Evolutionary conservation across 2,888 invertebrate genomes (phyloP).

Genomic region (Cephus rjabovi): DNA sequence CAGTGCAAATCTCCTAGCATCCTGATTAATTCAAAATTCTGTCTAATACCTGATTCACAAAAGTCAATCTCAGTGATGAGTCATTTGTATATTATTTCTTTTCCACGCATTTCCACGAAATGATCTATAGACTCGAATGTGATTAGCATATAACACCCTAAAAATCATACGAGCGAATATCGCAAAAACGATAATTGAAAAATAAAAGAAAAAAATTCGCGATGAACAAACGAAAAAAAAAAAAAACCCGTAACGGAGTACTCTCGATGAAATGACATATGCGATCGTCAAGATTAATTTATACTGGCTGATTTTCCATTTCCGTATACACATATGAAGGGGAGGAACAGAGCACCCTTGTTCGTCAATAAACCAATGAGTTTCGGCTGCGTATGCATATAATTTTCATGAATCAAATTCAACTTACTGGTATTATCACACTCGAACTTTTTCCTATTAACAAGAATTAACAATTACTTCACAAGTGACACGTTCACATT

Average conservation of each 20-base stretch:
- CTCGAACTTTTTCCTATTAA: constrained; percentile 24
- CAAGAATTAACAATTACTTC: constrained; percentile 51
- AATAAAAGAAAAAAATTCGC: background rate
- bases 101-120: background rate
- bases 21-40: background rate
- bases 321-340: no score
- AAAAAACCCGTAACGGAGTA: background rate
- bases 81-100: no score
- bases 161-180: background rate
- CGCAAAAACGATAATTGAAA: background rate
- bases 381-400: constrained; percentile 37
- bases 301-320: no score
- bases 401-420: constrained; percentile 33
- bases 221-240: background rate
- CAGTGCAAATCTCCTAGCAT: background rate
- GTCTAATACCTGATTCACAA: background rate
- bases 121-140: background rate
- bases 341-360: no score
- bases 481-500: constrained; percentile 21
- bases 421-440: constrained; percentile 38
- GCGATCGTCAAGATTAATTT: no score
- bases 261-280: no score
- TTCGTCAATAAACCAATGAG: background rate
- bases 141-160: background rate
- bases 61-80: background rate